phyloP scores from a whole-genome alignment of 2,113 vertebrate species.

The Sapayoa aenigma region DNA sequence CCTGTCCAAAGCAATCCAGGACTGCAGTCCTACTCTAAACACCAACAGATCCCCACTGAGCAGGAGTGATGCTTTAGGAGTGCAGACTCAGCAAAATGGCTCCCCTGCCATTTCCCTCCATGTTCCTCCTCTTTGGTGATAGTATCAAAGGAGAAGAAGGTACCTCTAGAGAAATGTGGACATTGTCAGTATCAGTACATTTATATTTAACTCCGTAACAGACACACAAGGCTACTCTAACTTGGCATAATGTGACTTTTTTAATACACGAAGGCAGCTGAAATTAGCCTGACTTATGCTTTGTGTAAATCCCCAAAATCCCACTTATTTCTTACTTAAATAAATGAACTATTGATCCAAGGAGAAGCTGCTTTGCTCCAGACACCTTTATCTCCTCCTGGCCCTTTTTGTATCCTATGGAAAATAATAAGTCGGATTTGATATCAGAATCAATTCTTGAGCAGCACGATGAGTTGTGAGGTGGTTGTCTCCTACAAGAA shows the following conservation, averaged over 20 bases:
- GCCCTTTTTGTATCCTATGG: not conserved
- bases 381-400: not conserved
- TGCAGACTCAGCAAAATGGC: conserved; percentile 10
- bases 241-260: not conserved
- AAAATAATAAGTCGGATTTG: not conserved
- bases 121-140: not conserved
- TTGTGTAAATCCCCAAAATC: not conserved
- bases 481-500: not conserved
- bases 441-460: not conserved
- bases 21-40: not conserved
- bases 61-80: not conserved
- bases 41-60: not conserved
- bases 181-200: not conserved
- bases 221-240: not conserved
- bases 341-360: not conserved
- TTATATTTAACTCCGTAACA: not conserved
- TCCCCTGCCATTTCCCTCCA: not conserved
- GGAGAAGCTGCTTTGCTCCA: not conserved
- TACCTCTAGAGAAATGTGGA: not conserved
- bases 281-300: not conserved
- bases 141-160: not conserved
- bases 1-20: conserved; percentile 22
- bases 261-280: not conserved
- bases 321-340: not conserved
- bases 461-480: not conserved